These are phyloP conservation scores for Cheilosia soror DNA, from an alignment of 2,888 invertebrate species.

Conservation along the genomic window DNA sequence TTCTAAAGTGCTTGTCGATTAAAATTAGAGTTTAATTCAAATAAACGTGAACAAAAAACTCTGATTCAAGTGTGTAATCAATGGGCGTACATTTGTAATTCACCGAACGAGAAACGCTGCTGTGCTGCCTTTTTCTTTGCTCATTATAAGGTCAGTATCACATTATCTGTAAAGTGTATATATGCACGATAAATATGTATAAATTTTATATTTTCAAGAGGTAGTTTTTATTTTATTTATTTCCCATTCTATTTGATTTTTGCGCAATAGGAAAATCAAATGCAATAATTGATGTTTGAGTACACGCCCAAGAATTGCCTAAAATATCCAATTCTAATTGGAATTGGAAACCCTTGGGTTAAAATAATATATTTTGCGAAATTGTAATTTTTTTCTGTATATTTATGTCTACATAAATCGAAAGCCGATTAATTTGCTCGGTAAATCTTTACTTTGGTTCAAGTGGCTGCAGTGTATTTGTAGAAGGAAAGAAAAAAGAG, in stretches of 20 bases:
- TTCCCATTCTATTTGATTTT: slow-evolving; percentile 5
- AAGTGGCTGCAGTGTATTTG: slow-evolving; percentile 16
- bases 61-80: slow-evolving; percentile 19
- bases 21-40: slow-evolving; percentile 17
- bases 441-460: slow-evolving; percentile 49
- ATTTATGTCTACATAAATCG: background rate
- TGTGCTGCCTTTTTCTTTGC: slow-evolving; percentile 49
- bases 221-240: background rate
- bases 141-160: slow-evolving; percentile 71
- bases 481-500: slow-evolving; percentile 20
- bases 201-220: slow-evolving; percentile 14
- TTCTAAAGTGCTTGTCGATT: slow-evolving; percentile 13
- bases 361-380: background rate
- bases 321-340: slow-evolving; percentile 37
- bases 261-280: slow-evolving; percentile 25
- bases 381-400: background rate
- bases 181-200: slow-evolving; percentile 32
- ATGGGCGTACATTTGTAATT: slow-evolving; percentile 65
- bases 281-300: slow-evolving; percentile 31
- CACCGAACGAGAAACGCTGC: slow-evolving; percentile 56
- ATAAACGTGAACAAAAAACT: slow-evolving; percentile 3
- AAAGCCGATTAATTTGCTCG: slow-evolving; percentile 8
- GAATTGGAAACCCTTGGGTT: slow-evolving; percentile 37
- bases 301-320: slow-evolving; percentile 59
- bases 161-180: slow-evolving; percentile 47